Base-by-base conservation (phyloP, 2,888 invertebrate species). In the Tiphia femorata region DNA sequence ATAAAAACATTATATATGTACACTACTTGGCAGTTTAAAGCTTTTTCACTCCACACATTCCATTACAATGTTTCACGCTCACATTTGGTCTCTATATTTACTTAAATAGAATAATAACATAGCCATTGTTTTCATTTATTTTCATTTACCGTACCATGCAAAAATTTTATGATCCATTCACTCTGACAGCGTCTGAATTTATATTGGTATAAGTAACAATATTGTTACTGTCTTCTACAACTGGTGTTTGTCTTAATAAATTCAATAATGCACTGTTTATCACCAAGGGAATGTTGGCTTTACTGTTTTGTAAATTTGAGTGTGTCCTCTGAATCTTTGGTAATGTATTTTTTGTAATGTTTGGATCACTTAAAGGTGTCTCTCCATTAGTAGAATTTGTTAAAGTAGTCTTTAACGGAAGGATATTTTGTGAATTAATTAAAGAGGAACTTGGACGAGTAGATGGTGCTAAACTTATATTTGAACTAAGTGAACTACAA, bases 211-310 rank as follows among this genome's bases (percentile, higher is more conserved):
- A 82, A 0, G 77, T 79, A 37, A 77, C 73, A 50, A 75, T 64
- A 42, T 76, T 75, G 41, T 59, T 68, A 37, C 66, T 62, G 21
- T 79, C 77, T 1, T 79, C 81, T 8, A 75, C 59, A 10, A 71
- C 73, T 4, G 79, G 75, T 10, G 76, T 74, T 49, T 79, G 81
- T 42, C 75, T 75, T 16, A 81, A 55, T 23, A 80, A 67, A 72
- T 82, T 82, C 19, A 80, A 62, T n/a, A 82, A 64, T 2, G 76
- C 76, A 51, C 73, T 80, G 51, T 81, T 82, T 62, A 81, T 80
- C 27, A 79, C 80, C 42, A 82, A 59, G 2, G 83, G 82, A 57
- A 82, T 82, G 58, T 83, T 82, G 0, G 82, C 78, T 57, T 76
- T 80, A 10, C 75, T 71, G 16, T 65, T 77, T 51, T 79, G 79